These are phyloP conservation scores for Digitonthophagus gazella DNA, from an alignment of 2,888 invertebrate genomes.

Conservation along the genomic window DNA sequence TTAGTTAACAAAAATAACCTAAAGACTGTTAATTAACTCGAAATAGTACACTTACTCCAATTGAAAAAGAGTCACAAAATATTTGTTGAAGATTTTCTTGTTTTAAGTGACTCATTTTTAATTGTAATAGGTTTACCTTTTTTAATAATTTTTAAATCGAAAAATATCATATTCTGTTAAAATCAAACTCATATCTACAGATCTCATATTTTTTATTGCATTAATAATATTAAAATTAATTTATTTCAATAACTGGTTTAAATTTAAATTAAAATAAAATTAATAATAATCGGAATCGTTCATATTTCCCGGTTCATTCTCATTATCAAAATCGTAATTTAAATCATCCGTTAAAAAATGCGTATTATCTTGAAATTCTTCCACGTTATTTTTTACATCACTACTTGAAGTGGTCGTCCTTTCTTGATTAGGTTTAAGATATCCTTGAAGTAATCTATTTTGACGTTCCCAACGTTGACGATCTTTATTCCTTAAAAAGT, in stretches of 20 bases:
- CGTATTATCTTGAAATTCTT: constrained; percentile 26
- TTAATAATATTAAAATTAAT: too few relatives aligned
- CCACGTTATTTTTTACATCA: constrained; percentile 36
- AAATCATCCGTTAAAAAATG: constrained; percentile 19
- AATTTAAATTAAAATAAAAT: not conserved
- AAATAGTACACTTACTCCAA: too few relatives aligned
- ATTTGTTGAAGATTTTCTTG: too few relatives aligned
- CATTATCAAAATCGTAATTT: constrained; percentile 13
- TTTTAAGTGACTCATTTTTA: too few relatives aligned
- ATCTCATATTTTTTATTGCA: too few relatives aligned
- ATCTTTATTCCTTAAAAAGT: constrained; percentile 57
- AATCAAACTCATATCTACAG: too few relatives aligned
- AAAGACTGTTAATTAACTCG: too few relatives aligned
- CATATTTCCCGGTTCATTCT: constrained; percentile 13
- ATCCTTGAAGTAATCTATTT: constrained; percentile 43
- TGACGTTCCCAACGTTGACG: constrained; percentile 43
- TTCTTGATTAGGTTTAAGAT: constrained; percentile 21
- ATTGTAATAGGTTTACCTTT: too few relatives aligned
- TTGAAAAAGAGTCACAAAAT: too few relatives aligned
- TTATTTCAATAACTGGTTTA: not conserved
- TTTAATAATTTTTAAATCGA: too few relatives aligned
- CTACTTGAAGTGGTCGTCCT: constrained; percentile 18
- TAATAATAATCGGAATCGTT: constrained; percentile 19
- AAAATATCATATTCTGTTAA: too few relatives aligned
- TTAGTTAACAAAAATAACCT: too few relatives aligned